phyloP scores from a whole-genome alignment of 1,140 invertebrate species.

The Diplogasteroides magnus region DNA sequence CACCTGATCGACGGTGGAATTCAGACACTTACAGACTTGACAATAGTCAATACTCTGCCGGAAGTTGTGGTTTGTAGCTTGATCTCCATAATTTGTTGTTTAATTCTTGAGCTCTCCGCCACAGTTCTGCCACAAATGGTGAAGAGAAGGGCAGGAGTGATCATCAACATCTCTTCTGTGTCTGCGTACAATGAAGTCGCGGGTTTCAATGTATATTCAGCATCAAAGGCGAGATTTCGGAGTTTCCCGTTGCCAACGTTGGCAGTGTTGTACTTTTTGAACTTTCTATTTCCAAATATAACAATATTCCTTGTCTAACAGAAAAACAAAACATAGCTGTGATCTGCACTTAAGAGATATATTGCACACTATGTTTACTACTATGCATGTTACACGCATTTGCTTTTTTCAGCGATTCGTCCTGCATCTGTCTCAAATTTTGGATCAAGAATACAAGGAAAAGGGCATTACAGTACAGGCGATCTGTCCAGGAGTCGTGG shows the following conservation, averaged over 20 bases:
- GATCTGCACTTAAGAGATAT: neutral
- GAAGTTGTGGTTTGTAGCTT: constrained; percentile 20
- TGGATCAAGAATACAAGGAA: neutral
- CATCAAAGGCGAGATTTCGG: constrained; percentile 39
- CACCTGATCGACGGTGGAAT: constrained; percentile 48
- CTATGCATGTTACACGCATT: neutral
- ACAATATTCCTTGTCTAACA: no score
- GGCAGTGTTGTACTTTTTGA: neutral
- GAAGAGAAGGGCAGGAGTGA: constrained; percentile 31
- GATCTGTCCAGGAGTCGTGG: neutral
- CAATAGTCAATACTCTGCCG: constrained; percentile 37
- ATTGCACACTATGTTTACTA: neutral
- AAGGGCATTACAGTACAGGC: neutral
- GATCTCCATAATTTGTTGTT: neutral
- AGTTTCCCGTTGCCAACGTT: neutral
- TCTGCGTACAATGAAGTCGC: constrained; percentile 26
- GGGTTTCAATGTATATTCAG: constrained; percentile 45
- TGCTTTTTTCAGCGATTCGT: constrained; percentile 43
- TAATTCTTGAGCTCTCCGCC: constrained; percentile 26
- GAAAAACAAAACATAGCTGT: no score
- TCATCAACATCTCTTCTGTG: constrained; percentile 38
- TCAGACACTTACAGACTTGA: constrained; percentile 40
- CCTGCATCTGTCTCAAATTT: constrained; percentile 31
- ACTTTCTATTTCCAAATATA: no score
- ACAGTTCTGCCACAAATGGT: constrained; percentile 37